Base-by-base conservation (phyloP, 2,888 invertebrate genomes). In the Didymodactylos carnosus region DNA sequence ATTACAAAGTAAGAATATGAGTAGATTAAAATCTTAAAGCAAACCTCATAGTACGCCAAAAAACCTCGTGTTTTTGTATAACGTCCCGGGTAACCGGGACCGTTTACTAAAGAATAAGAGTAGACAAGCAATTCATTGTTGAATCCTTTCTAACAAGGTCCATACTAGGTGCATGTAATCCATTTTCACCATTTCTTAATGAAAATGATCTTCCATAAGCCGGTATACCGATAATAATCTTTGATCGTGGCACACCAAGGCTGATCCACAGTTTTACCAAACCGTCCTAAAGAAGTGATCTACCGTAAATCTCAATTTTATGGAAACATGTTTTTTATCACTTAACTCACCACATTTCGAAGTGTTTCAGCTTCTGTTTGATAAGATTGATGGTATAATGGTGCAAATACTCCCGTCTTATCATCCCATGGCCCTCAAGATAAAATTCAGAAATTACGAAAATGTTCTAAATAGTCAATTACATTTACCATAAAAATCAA, bases 51-150 rank as follows among this genome's bases (percentile, higher is more conserved):
- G 29, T 74, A 70, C 2, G 74, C 23, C 23, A 74, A 40, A 51
- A 74, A 53, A 39, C 74, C 74, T 11, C 53, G 39, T n/a, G 71
- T 74, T 71, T 74, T 74, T 27, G 74, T 74, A 27, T 62, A 74
- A 16, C 62, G 71, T n/a, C 74, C 74, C 29, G 71, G 71, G 39
- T 71, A 71, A n/a, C 74, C 74, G n/a, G 40, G 71, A 19, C 74
- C 74, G 13, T 40, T 39, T 16, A 62, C 62, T 62, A 62, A 7
- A 35, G 25, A 8, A 49, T 70, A 11, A 39, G 29, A 70, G 27
- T 39, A 39, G 23, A n/a, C 4, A 73, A 19, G 19, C 43, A 13
- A 69, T 72, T 72, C 16, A 46, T 43, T 39, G 43, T 62, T 25
- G n/a, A n/a, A n/a, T n/a, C n/a, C n/a, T n/a, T n/a, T n/a, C n/a